Evolutionary conservation across 1,140 invertebrate species (phyloP), one percentile per base, ranked within the genome.

Genomic region (Scaptomyza hsui): DNA sequence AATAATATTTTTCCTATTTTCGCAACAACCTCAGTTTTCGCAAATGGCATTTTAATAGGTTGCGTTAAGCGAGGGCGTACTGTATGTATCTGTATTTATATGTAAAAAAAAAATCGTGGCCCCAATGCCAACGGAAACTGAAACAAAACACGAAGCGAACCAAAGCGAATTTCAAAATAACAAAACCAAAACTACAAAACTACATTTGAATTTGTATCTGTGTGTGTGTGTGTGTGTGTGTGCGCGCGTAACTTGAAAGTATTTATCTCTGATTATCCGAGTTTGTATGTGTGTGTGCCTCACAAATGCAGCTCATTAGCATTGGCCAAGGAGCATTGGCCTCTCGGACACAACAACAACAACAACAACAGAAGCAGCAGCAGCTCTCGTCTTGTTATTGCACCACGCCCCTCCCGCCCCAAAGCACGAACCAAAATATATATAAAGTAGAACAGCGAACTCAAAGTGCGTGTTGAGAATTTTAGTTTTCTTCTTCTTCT

Each of bases 251-350:
- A n/a, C 12, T 37, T 37, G 32, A n/a, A 37, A 12, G 32, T 37
- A 37, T 37, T 12, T 37, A n/a, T n/a, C 32, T n/a, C 3, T 37
- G 12, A 2, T 37, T 39, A 13, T 21, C 18, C 16, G 16, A n/a
- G 18, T 59, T 35, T 45, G n/a, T n/a, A n/a, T n/a, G n/a, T n/a
- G n/a, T 18, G 13, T 15, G 15, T 47, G 41, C 26, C 16, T 39
- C 29, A 13, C 10, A 42, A 29, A 42, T 63, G 60, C 60, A 52
- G 48, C 60, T 51, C 18, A 10, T 4, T n/a, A n/a, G 35, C 37
- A 48, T 64, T 73, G 72, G 44, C 76, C 79, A 68, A 55, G 72
- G 78, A 81, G 78, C 78, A 81, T 70, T 81, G 78, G 73, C 78
- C 78, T 77, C 72, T 42, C 26, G 24, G 3, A 1, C 24, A 29